phyloP scores from a whole-genome alignment of 1,140 invertebrate genomes.

The Sitophilus oryzae region DNA sequence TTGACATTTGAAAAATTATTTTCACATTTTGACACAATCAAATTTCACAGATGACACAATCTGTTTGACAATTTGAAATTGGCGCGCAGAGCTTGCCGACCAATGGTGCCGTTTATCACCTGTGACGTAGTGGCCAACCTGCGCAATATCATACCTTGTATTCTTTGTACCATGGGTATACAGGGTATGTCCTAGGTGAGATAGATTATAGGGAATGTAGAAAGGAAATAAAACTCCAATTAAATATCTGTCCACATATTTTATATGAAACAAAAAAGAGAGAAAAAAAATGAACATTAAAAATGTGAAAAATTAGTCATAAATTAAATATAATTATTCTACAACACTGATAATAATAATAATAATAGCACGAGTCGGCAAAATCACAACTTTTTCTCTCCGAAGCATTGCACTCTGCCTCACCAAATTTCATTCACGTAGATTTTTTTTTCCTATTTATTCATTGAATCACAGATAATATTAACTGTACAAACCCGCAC shows the following conservation, averaged over 20 bases:
- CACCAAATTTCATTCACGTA: conserved; percentile 17
- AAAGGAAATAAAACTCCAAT: background rate
- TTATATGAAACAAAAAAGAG: conserved; percentile 31
- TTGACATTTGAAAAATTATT: no score
- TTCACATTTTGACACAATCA: no score
- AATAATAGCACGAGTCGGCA: conserved; percentile 38
- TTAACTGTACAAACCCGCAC: conserved; percentile 28
- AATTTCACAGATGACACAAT: no score
- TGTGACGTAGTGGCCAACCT: no score
- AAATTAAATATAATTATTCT: conserved; percentile 30
- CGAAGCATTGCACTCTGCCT: conserved; percentile 43
- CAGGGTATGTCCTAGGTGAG: no score
- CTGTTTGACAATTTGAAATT: no score
- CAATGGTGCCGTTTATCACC: no score
- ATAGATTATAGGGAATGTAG: no score
- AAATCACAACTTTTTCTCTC: conserved; percentile 40
- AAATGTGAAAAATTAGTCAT: conserved; percentile 40
- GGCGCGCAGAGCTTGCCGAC: no score
- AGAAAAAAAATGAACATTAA: conserved; percentile 35
- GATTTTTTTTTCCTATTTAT: conserved; percentile 21
- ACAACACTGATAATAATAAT: conserved; percentile 18
- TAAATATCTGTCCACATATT: conserved; percentile 28
- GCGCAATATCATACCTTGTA: no score
- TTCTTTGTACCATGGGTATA: no score
- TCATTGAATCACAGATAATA: conserved; percentile 39